These are phyloP conservation scores for Naja naja DNA, from an alignment of 2,113 vertebrate genomes.

Conservation along the genomic window DNA sequence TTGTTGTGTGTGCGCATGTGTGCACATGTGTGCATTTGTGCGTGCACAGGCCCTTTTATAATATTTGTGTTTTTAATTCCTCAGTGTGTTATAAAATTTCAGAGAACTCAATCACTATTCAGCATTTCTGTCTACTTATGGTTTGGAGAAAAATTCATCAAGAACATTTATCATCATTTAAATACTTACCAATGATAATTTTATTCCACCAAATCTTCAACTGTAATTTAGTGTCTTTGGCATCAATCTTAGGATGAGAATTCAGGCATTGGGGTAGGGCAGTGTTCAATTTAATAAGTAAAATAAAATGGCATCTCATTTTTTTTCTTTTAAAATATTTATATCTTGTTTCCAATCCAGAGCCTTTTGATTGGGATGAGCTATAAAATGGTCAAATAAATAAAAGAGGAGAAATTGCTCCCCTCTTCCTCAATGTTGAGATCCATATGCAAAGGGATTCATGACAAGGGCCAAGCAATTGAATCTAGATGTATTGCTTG, in stretches of 20 bases:
- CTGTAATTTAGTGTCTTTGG: not conserved
- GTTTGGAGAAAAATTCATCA: not conserved
- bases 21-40: not conserved
- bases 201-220: not conserved
- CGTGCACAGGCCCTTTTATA: not conserved
- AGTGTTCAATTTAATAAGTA: not conserved
- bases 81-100: not conserved
- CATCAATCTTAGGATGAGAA: not conserved
- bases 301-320: not conserved
- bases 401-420: not conserved
- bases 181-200: not conserved
- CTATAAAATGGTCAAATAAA: not conserved
- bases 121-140: not conserved
- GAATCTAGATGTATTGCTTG: not conserved
- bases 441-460: not conserved
- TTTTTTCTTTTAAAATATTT: not conserved
- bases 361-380: not conserved
- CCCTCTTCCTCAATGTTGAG: not conserved
- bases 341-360: not conserved
- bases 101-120: not conserved
- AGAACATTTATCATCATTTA: not conserved
- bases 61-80: not conserved
- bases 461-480: not conserved
- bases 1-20: not conserved
- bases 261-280: not conserved